Evolutionary conservation across 2,797 vertebrate species (phyloP), one percentile per base, ranked within the genome.

Genomic region (Alcedo atthis): DNA sequence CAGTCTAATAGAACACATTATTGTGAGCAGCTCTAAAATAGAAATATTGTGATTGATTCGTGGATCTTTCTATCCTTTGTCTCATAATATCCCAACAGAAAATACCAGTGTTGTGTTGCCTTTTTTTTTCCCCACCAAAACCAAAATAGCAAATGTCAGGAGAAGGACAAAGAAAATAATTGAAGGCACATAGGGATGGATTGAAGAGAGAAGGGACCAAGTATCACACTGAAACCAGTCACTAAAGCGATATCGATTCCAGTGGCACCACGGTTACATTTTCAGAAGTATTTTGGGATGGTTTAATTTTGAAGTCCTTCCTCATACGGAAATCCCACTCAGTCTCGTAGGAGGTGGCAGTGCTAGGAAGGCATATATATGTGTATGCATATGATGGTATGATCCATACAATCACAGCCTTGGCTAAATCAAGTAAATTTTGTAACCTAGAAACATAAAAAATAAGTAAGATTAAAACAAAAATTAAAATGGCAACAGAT

Each of bases 361-460:
- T 78, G 91, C 89, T 92, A 94, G 90, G 92, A 95, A 95, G 89
- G 76, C 93, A 93, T 95, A 94, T 96, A 93, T 95, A 94, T 95
- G 93, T 95, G 68, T 90, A 89, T 94, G 82, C 89, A 80, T 94
- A 93, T 87, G 94, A 95, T 92, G 87, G 90, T 74, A 93, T 94
- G 85, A 94, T 94, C 92, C 88, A 92, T 94, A 93, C 81, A 92
- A 87, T 92, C 69, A 82, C 48, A 96, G 90, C 81, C 68, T 85
- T n/a, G 59, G 86, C 84, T 94, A 95, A 94, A 93, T 92, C 62
- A 62, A 96, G 90, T 87, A 89, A 92, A 94, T 96, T 89, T 92
- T 95, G 87, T 95, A 96, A 93, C 92, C 94, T 89, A 96, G 90
- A 87, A 96, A 90, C 86, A 92, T 95, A 85, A 93, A 94, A 93